Base-by-base conservation (phyloP, 2,888 invertebrate genomes). In the Dermolepida albohirtum region DNA sequence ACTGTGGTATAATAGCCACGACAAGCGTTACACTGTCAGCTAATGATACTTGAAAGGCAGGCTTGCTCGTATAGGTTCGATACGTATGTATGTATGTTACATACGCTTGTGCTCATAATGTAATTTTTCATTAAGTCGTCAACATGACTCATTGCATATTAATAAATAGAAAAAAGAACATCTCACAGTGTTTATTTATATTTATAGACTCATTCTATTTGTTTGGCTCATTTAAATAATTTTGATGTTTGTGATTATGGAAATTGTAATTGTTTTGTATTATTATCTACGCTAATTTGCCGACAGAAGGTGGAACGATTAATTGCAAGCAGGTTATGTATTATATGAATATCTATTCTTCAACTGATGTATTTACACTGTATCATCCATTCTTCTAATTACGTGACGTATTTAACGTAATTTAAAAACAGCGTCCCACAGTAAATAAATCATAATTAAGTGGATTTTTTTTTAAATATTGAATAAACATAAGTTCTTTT, bases 171-270 rank as follows among this genome's bases (percentile, higher is more conserved):
- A 17, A 57, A 59, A 44, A 27, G 34, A 27, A 44, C 14, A 29
- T 44, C 44, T 59, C 44, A 59, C 43, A 27, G 59, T 27, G 44
- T 59, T 59, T 59, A 59, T 59, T 59, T 59, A 59, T 59, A 44
- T 59, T 59, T 59, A 59, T 59, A 59, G 12, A 44, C 29, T 59
- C 59, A 59, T 44, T 41, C 22, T 41, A 41, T 55, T 55, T 41
- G 41, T 22, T 12, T 27, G 59, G 10, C 29, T 27, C 44, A 59
- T 59, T 59, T 59, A 44, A 59, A 47, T 16, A 47, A 47, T 27
- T 59, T 29, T 8, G 44, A 47, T 5, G 27, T 8, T 43, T 11
- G 12, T 11, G 22, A 34, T 34, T 34, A 34, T 34, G 34, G 34
- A 34, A 55, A 54, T 54, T 14, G 39, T 27, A 54, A 34, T 39